Evolutionary conservation across 2,888 invertebrate genomes (phyloP).

Genomic region (Taphrorychus bicolor): DNA sequence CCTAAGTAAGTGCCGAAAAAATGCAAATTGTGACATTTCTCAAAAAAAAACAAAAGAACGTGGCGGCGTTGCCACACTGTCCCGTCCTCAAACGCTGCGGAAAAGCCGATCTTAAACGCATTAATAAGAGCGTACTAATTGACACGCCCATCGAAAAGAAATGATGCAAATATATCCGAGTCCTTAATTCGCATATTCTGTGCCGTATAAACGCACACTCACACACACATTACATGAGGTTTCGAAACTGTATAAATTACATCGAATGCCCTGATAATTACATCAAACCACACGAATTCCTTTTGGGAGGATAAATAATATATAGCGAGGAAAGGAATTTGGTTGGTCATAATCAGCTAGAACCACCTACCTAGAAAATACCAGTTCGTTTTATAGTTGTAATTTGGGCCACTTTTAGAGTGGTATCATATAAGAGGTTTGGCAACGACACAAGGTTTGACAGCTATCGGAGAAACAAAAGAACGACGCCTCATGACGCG

Average conservation of each 20-base stretch:
- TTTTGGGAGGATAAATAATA: conserved; percentile 7
- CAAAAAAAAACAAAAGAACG: neutral
- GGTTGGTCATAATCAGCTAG: conserved; percentile 1
- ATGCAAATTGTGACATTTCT: too few relatives aligned
- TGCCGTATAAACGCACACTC: neutral
- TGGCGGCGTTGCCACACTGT: neutral
- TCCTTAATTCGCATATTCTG: neutral
- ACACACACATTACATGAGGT: neutral
- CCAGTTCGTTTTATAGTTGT: neutral
- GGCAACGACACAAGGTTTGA: neutral
- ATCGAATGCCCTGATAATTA: too few relatives aligned
- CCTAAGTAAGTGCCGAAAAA: too few relatives aligned
- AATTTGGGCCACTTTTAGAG: too few relatives aligned
- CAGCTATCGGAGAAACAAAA: neutral
- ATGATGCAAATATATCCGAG: neutral
- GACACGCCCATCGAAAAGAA: too few relatives aligned
- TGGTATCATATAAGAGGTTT: neutral
- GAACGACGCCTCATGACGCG: neutral
- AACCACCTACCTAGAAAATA: conserved; percentile 1
- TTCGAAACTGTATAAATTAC: conserved; percentile 19
- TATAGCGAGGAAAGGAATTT: conserved; percentile 14
- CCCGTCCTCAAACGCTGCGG: neutral
- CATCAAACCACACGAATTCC: conserved; percentile 20
- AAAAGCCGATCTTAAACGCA: too few relatives aligned
- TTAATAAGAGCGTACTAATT: too few relatives aligned